Conservation (phyloP, 2,888 invertebrate genomes). For the Metalampra italica region DNA sequence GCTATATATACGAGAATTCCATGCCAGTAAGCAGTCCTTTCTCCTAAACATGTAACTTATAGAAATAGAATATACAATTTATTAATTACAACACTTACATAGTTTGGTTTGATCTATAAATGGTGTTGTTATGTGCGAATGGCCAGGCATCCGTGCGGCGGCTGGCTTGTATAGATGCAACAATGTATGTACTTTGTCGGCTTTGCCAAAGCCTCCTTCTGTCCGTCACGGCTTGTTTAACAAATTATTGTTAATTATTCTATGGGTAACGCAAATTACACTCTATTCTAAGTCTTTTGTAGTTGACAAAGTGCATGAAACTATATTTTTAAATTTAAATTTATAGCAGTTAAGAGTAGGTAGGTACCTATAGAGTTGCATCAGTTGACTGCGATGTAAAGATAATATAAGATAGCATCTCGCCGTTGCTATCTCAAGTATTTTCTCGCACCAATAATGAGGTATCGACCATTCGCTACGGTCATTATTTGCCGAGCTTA, state of each 20-base stretch:
- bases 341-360: background rate
- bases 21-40: no score
- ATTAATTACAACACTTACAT: no score
- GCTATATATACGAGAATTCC: no score
- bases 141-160: background rate
- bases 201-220: constrained; percentile 43
- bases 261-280: constrained; percentile 33
- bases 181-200: constrained; percentile 43
- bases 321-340: background rate
- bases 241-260: constrained; percentile 66
- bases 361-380: constrained; percentile 5
- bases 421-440: constrained; percentile 17
- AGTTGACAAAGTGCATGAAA: constrained; percentile 7
- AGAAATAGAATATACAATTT: no score
- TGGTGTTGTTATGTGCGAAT: background rate
- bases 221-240: constrained; percentile 57
- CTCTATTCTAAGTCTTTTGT: constrained; percentile 14
- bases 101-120: no score
- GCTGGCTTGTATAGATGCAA: background rate
- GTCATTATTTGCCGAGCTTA: constrained; percentile 68
- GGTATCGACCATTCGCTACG: constrained; percentile 39
- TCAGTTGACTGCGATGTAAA: constrained; percentile 15
- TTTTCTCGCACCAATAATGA: constrained; percentile 30
- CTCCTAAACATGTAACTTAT: no score
- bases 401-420: constrained; percentile 15